phyloP scores from a whole-genome alignment of 2,113 vertebrate species.

The Anolis sagrei region DNA sequence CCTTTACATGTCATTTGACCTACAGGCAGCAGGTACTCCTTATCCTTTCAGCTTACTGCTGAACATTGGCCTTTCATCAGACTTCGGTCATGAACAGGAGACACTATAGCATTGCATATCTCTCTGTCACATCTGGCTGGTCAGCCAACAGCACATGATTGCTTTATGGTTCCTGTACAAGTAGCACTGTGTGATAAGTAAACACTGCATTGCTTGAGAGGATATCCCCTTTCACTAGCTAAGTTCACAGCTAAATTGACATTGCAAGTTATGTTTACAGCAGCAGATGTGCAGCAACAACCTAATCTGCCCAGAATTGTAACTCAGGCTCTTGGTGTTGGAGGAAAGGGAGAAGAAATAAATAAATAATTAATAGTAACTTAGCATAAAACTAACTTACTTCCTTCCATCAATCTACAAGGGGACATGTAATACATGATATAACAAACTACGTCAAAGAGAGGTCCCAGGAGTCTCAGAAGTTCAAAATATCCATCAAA shows the following conservation, averaged over 20 bases:
- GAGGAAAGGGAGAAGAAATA: background rate
- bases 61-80: background rate
- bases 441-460: too few species aligned
- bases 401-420: too few species aligned
- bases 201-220: background rate
- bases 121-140: conserved; percentile 31
- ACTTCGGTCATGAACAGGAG: background rate
- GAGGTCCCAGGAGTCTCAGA: too few species aligned
- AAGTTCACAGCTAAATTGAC: background rate
- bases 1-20: background rate
- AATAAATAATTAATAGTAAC: too few species aligned
- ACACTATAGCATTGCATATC: background rate
- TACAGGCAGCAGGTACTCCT: too few species aligned
- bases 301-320: background rate
- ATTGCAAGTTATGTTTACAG: conserved; percentile 9
- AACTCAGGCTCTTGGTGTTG: background rate
- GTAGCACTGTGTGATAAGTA: conserved; percentile 26
- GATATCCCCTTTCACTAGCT: conserved; percentile 14
- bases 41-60: background rate
- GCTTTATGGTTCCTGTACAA: conserved; percentile 47
- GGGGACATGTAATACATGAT: too few species aligned
- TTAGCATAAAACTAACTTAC: too few species aligned
- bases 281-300: conserved; percentile 3
- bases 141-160: conserved; percentile 43
- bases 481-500: background rate